Evolutionary conservation across 2,113 vertebrate species (phyloP).

Genomic region (Oenanthe melanoleuca): DNA sequence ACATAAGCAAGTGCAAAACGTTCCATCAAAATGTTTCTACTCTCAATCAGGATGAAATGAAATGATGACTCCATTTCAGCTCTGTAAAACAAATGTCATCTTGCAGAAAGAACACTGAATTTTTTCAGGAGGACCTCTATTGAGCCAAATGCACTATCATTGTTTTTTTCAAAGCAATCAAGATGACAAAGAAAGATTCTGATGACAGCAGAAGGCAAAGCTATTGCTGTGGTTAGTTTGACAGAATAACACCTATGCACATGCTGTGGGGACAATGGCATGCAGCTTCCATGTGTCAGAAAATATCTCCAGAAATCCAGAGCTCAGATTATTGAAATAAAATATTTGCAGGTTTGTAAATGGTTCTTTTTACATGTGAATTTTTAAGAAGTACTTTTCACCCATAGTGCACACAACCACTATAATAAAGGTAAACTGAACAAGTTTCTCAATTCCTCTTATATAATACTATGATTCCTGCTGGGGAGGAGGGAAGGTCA

Average conservation of each 20-base stretch:
- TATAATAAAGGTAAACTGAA: not conserved
- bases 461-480: not conserved
- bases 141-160: not conserved
- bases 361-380: not conserved
- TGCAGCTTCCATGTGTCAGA: not conserved
- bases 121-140: not conserved
- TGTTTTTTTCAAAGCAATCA: not conserved
- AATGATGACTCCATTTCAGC: not conserved
- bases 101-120: not conserved
- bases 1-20: not conserved
- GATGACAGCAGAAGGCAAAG: not conserved
- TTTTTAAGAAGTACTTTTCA: not conserved
- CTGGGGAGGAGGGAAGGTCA: accelerated
- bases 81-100: not conserved
- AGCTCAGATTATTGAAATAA: not conserved
- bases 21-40: not conserved
- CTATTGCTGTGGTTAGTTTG: not conserved
- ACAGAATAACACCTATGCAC: accelerated
- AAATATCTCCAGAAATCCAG: not conserved
- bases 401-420: not conserved
- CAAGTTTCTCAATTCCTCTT: not conserved
- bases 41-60: not conserved
- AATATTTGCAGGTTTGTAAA: not conserved
- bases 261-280: accelerated
- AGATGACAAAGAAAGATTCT: not conserved